Base-by-base conservation (phyloP, 1,140 invertebrate species). In the Neomicropteryx cornuta region DNA sequence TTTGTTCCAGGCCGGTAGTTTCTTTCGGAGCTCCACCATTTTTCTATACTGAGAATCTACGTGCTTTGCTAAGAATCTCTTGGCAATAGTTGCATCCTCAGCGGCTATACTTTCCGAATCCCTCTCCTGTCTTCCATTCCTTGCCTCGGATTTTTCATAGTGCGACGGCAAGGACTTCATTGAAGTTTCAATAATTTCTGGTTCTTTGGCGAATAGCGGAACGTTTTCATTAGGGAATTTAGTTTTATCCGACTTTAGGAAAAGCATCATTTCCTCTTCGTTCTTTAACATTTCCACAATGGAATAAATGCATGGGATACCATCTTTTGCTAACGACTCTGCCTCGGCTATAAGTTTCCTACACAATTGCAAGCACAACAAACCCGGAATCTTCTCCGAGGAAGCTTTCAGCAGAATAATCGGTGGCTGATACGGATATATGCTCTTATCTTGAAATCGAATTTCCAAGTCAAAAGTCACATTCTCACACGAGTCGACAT, bases 371-470 rank as follows among this genome's bases (percentile, higher is more conserved):
- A 86, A 54, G 40, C 72, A 74, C 11, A 75, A 64, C 40, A 73
- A 55, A 23, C 69, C 63, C 18, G 80, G 78, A 50, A 79, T 73
- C 23, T 70, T 47, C 53, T 62, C 59, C 16, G 48, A 56, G 33
- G 56, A 58, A 18, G 58, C 65, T 34, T 79, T 77, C 49, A 83
- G 56, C 56, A 77, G 76, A 50, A 84, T 59, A 47, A 74, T 68
- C 5, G 81, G 80, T 2, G 77, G 63, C 62, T 84, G 75, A 52
- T 72, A 78, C 1, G 83, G 83, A 58, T 85, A 86, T 45, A 71
- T 68, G 35, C 70, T 75, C 56, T 75, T 70, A 42, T 72, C 62
- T 4, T 77, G 71, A 66, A 86, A 84, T 48, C 81, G 68, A 51
- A 86, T 71, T 71, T 85, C 82, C 50, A 86, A 62, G 46, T 73